phyloP scores from a whole-genome alignment of 2,888 invertebrate genomes.

The Philhelius pedissequus region DNA sequence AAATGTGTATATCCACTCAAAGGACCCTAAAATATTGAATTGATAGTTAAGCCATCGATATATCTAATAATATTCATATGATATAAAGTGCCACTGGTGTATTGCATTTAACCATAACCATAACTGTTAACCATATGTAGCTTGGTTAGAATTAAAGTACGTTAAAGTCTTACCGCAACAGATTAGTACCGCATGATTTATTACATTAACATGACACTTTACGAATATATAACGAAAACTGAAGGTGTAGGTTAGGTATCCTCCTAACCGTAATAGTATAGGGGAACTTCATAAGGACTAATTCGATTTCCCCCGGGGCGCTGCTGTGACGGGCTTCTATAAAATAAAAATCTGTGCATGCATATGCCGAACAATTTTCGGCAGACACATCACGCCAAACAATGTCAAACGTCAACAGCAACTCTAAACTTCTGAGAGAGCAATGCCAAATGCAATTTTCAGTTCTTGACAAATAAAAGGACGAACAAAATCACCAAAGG shows the following conservation, averaged over 20 bases:
- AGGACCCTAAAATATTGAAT: too few relatives aligned
- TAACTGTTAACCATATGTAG: neutral
- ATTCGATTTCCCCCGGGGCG: conserved; percentile 50
- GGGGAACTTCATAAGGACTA: neutral
- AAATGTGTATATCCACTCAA: too few relatives aligned
- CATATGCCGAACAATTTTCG: conserved; percentile 34
- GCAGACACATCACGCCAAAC: conserved; percentile 42
- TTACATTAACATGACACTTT: conserved; percentile 42
- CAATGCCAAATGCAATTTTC: conserved; percentile 35
- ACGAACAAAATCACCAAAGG: neutral
- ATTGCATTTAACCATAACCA: neutral
- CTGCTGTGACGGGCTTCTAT: too few relatives aligned
- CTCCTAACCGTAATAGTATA: neutral
- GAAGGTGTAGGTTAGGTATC: neutral
- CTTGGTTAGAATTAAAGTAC: conserved; percentile 35
- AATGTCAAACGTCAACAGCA: conserved; percentile 56
- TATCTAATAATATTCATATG: too few relatives aligned
- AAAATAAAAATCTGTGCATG: neutral
- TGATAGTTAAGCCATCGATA: too few relatives aligned
- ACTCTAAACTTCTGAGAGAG: conserved; percentile 18
- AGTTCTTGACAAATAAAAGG: conserved; percentile 50
- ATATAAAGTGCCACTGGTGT: neutral
- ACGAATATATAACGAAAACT: too few relatives aligned
- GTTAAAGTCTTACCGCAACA: conserved; percentile 33
- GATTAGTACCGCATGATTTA: conserved; percentile 40